phyloP scores from a whole-genome alignment of 2,113 vertebrate species.

The Charina bottae region DNA sequence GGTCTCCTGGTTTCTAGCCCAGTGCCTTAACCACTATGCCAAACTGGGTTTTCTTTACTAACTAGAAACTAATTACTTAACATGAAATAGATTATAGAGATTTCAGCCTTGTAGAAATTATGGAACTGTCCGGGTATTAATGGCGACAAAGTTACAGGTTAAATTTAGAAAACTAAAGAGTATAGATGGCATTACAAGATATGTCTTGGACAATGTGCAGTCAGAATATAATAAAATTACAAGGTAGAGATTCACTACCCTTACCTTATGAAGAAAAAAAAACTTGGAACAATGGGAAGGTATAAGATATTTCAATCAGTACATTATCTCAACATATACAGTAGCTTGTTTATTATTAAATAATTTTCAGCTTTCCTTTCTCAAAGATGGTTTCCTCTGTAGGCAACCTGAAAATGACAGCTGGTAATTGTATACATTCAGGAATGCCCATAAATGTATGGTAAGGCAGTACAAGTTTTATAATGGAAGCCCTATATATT shows the following conservation, averaged over 20 bases:
- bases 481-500: background rate
- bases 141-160: background rate
- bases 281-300: background rate
- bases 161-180: background rate
- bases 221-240: background rate
- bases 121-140: background rate
- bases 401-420: background rate
- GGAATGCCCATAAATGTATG: background rate
- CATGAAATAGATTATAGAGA: too few relatives aligned
- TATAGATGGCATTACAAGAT: background rate
- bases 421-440: background rate
- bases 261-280: background rate
- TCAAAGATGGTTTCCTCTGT: background rate
- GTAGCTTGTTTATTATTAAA: background rate
- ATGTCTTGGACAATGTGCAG: background rate
- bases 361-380: background rate
- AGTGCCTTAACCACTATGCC: too few relatives aligned
- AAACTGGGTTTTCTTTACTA: too few relatives aligned
- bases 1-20: too few relatives aligned
- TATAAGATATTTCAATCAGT: background rate
- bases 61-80: too few relatives aligned
- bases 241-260: background rate
- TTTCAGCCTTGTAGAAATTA: background rate
- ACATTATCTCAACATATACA: rapidly evolving
- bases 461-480: background rate